Conservation (phyloP, 2,888 invertebrate genomes). For the Zaprionus bogoriensis region DNA sequence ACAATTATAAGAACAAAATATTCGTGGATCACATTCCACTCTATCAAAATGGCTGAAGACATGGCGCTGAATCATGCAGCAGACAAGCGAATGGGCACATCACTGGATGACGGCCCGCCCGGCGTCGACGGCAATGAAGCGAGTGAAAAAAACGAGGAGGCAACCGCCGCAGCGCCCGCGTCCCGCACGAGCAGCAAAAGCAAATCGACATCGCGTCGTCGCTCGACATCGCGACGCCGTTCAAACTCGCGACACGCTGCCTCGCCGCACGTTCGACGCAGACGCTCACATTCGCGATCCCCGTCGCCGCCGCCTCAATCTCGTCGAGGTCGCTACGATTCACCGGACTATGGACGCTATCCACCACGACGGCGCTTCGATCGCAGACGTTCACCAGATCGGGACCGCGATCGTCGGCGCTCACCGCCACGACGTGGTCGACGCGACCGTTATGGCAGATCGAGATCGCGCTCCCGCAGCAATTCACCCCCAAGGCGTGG, state of each 20-base stretch:
- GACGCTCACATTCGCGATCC: constrained; percentile 79
- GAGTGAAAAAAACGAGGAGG: constrained; percentile 55
- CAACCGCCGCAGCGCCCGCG: constrained; percentile 7
- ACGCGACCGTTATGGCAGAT: constrained; percentile 67
- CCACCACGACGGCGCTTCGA: constrained; percentile 67
- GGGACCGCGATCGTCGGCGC: constrained; percentile 69
- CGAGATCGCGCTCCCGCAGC: constrained; percentile 76
- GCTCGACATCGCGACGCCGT: constrained; percentile 61
- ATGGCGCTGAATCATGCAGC: constrained; percentile 70
- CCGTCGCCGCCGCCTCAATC: constrained; percentile 73
- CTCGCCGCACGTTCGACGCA: constrained; percentile 71
- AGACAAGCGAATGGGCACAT: constrained; percentile 75
- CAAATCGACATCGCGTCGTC: constrained; percentile 58
- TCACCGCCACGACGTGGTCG: constrained; percentile 66
- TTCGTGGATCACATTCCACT: constrained; percentile 34
- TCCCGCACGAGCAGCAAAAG: constrained; percentile 48
- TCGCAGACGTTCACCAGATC: constrained; percentile 75
- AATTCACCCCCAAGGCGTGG: constrained; percentile 68
- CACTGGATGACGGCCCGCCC: constrained; percentile 79
- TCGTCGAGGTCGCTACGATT: constrained; percentile 74
- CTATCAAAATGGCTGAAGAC: constrained; percentile 79
- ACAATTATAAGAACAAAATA: constrained; percentile 4
- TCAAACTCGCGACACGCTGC: constrained; percentile 69
- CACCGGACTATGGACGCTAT: constrained; percentile 77
- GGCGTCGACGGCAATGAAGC: constrained; percentile 78